Evolutionary conservation across 2,113 vertebrate species (phyloP).

Genomic region (Lamprologus tigripictilis): DNA sequence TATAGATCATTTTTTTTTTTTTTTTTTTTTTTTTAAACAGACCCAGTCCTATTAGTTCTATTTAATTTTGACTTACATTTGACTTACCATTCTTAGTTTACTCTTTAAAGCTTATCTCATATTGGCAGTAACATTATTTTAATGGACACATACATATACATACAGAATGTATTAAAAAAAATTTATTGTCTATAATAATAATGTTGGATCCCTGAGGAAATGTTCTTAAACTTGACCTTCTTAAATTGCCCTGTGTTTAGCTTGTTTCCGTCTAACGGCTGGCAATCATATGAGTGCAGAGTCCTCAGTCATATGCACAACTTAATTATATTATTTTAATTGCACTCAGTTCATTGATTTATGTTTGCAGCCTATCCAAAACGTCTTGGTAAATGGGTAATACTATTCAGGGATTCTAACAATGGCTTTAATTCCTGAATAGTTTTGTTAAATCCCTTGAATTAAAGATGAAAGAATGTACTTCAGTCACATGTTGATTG

Average conservation of each 20-base stretch:
- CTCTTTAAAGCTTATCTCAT: background rate
- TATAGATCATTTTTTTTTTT: too few relatives aligned
- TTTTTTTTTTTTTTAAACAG: background rate
- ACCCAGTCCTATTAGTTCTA: background rate
- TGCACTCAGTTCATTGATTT: background rate
- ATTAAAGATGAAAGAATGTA: background rate
- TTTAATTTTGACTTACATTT: background rate
- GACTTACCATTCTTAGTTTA: background rate
- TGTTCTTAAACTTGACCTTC: background rate
- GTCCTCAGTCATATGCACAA: background rate
- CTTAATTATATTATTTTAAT: background rate
- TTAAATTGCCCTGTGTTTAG: background rate
- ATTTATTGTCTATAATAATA: accelerated
- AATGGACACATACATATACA: background rate
- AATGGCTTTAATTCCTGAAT: background rate
- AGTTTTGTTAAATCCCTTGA: background rate
- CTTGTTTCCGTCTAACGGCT: background rate
- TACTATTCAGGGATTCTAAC: background rate
- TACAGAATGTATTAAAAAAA: background rate
- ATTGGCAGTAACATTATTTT: background rate
- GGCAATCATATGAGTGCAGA: background rate
- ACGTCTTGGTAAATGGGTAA: background rate
- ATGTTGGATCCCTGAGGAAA: background rate
- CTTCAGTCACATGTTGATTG: background rate
- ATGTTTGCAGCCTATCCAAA: background rate